These are phyloP conservation scores for Netelia virgata DNA, from an alignment of 2,888 invertebrate species.

Conservation along the genomic window DNA sequence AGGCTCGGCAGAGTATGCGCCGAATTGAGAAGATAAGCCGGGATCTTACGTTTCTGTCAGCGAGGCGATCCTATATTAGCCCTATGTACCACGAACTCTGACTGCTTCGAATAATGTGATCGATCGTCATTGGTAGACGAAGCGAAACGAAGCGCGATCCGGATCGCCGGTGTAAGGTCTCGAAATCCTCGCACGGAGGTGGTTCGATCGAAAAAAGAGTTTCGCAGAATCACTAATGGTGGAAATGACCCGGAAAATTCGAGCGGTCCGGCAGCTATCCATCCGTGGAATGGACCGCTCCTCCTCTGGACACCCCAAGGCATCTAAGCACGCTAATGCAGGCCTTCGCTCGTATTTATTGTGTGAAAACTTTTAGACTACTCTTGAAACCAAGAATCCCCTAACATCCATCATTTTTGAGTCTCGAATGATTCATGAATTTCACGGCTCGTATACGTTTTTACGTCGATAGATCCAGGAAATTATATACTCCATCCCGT, in stretches of 20 bases:
- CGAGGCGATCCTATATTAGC: slow-evolving; percentile 15
- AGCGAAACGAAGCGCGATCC: slow-evolving; percentile 51
- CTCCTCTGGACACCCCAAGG: slow-evolving; percentile 27
- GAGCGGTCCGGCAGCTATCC: slow-evolving; percentile 59
- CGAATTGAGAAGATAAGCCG: not conserved
- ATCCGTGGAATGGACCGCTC: slow-evolving; percentile 44
- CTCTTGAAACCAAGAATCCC: slow-evolving; percentile 54
- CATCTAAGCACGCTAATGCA: slow-evolving; percentile 48
- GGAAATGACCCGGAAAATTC: slow-evolving; percentile 67
- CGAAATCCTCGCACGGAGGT: slow-evolving; percentile 15
- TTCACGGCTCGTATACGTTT: not conserved
- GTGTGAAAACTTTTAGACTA: slow-evolving; percentile 51
- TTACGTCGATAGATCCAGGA: slow-evolving; percentile 7
- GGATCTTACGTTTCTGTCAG: slow-evolving; percentile 19
- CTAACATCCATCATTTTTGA: slow-evolving; percentile 60
- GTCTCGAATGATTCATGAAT: slow-evolving; percentile 40
- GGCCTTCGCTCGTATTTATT: slow-evolving; percentile 43
- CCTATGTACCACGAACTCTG: not conserved
- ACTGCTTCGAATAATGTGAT: slow-evolving; percentile 58
- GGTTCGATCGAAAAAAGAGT: slow-evolving; percentile 59
- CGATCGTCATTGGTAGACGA: slow-evolving; percentile 57
- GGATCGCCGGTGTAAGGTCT: slow-evolving; percentile 38
- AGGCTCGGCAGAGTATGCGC: not conserved
- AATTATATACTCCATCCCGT: not conserved
- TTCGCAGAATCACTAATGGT: slow-evolving; percentile 70